Evolutionary conservation across 2,888 invertebrate species (phyloP), one percentile per base, ranked within the genome.

Genomic region (Leptinotarsa juncta): DNA sequence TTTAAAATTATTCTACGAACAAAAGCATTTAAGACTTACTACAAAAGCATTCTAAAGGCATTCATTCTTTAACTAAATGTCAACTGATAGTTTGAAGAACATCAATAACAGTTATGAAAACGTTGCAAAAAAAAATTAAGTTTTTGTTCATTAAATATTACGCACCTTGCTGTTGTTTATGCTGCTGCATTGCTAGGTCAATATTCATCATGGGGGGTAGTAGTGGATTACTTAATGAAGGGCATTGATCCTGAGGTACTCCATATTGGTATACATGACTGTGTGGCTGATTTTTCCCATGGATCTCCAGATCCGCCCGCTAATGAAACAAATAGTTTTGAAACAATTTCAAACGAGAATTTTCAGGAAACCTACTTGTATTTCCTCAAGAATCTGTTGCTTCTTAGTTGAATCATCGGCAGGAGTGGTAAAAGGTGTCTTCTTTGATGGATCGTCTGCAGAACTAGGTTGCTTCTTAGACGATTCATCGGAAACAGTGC

Each of bases 381-480:
- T 87, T 85, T 94, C 94, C 82, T 93, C 93, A 50, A 93, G 89
- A 82, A 94, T 93, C 86, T 93, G 92, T 86, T 93, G 92, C 86
- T 93, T 92, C 83, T 92, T 91, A 71, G 91, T 88, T 78, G 92
- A 91, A 82, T 93, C 92, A 80, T 93, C 93, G 81, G 14, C 51
- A 16, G 51, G 15, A 7, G 15, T 51, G 93, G 92, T 81, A 42
- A 42, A 42, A 42, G 42, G 42, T 10, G 12, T 10, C 42, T 42
- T 42, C 42, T 42, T 42, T 42, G 42, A 42, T 42, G 42, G 10
- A 42, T 42, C 42, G 42, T 42, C 42, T 12, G 42, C 10, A 10
- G 42, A 42, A 10, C 10, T 10, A 42, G 42, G 3, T 42, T 42
- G 42, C 7, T 42, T 42, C 10, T 92, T 91, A 71, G 91, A 88